A percentile compares a stretch with the other conserved stretches of the same genome.
phyloP scores from a whole-genome alignment of 2,113 vertebrate species.

The Anguilla rostrata region DNA sequence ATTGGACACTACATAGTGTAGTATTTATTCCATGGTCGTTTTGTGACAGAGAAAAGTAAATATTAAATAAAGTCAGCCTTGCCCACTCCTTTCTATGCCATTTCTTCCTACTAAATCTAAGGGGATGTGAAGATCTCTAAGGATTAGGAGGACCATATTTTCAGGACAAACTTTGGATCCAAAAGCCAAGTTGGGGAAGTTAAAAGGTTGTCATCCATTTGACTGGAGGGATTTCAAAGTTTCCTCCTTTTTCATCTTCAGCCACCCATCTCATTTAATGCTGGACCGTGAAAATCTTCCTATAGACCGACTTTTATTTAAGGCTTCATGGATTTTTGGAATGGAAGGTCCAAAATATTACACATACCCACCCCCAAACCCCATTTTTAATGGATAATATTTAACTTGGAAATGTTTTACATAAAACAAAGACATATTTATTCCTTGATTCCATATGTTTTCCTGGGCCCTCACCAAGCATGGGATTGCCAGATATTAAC shows the following conservation, averaged over 20 bases:
- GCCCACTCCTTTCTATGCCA: slow-evolving; percentile 4
- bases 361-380: not conserved
- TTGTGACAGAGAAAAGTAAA: slow-evolving; percentile 49
- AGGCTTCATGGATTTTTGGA: slow-evolving; percentile 10
- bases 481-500: slow-evolving; percentile 95
- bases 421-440: no score
- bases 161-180: slow-evolving; percentile 54
- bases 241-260: slow-evolving; percentile 56
- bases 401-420: not conserved
- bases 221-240: slow-evolving; percentile 65
- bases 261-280: slow-evolving; percentile 55
- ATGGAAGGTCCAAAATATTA: not conserved
- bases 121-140: slow-evolving; percentile 24
- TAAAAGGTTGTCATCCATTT: slow-evolving; percentile 51
- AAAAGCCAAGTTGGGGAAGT: slow-evolving; percentile 60
- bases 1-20: not conserved
- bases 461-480: slow-evolving; percentile 83
- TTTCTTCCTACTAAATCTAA: not conserved
- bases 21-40: slow-evolving; percentile 43
- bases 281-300: slow-evolving; percentile 59
- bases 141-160: slow-evolving; percentile 52
- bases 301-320: slow-evolving; percentile 50
- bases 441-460: not conserved
- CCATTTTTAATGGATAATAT: slow-evolving; percentile 4
- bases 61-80: slow-evolving; percentile 31